Evolutionary conservation across 2,888 invertebrate species (phyloP).

Genomic region (Sinopyrophorus schimmeli): DNA sequence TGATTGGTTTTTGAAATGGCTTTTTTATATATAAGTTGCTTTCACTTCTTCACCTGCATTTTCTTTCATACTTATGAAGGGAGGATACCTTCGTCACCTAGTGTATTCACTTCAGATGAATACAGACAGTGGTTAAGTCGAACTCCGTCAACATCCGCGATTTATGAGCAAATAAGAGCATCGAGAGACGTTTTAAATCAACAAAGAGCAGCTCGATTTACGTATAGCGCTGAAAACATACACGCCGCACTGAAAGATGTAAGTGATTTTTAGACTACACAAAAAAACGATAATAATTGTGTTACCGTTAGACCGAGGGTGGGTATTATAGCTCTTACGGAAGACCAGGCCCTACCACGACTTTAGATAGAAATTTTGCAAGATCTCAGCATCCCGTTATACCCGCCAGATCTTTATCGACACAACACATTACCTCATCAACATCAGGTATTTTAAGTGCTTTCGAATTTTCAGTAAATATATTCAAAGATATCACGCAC

Average conservation of each 20-base stretch:
- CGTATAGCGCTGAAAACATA: slow-evolving; percentile 91
- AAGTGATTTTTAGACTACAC: slow-evolving; percentile 48
- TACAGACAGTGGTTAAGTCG: slow-evolving; percentile 91
- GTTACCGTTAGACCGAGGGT: slow-evolving; percentile 48
- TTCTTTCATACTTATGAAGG: slow-evolving; percentile 40
- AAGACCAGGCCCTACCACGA: slow-evolving; percentile 69
- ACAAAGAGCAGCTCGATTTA: slow-evolving; percentile 74
- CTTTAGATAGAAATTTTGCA: slow-evolving; percentile 68
- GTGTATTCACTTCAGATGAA: slow-evolving; percentile 86
- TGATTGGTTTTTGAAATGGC: slow-evolving; percentile 13
- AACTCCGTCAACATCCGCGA: slow-evolving; percentile 88
- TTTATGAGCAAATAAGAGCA: slow-evolving; percentile 87
- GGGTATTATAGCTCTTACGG: slow-evolving; percentile 62
- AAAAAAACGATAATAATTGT: background rate
- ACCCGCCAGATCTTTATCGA: slow-evolving; percentile 75
- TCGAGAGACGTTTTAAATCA: slow-evolving; percentile 72
- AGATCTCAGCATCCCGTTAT: slow-evolving; percentile 61
- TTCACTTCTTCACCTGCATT: slow-evolving; percentile 36
- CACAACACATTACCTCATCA: slow-evolving; percentile 67
- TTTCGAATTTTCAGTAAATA: too few species aligned
- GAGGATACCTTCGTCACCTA: slow-evolving; percentile 52
- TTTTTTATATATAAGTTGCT: slow-evolving; percentile 26
- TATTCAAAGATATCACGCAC: too few species aligned
- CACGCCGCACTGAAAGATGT: slow-evolving; percentile 85
- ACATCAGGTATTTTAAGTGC: slow-evolving; percentile 57